Evolutionary conservation across 2,113 vertebrate species (phyloP), one percentile per base, ranked within the genome.

Genomic region (Azemiops feae): DNA sequence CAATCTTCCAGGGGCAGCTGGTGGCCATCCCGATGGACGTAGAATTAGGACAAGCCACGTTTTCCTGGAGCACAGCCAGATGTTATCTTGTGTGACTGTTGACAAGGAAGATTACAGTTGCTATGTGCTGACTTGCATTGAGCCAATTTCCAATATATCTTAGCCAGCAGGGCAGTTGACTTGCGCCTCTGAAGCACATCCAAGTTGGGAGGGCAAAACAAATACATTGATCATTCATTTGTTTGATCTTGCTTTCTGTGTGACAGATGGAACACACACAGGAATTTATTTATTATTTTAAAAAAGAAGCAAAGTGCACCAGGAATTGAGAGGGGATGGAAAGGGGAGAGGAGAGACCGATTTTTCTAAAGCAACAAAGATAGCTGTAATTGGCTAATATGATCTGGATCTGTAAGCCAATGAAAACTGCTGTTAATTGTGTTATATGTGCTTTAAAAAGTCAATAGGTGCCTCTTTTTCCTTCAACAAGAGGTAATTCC

Each of bases 1-100:
- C 92, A 89, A 91, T 27, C 0, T 91, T 87, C 92, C 85, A 57
- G 89, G 88, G 92, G 93, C 89, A 5, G 91, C 92, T 9, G 86
- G 60, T 14, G 9, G 3, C 81, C 0, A 1, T 58, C 53, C 14
- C 8, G 12, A 10, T 22, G 25, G 53, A 54, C 11, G 9, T 92
- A 34, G 34, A 11, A 3, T 1, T 0, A 45, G 86, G 74, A 64
- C 27, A 16, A 45, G 60, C 52, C 85, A 93, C 92, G 30, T 23
- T 2, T 18, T 39, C n/a, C 0, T 69, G 45, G 58, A 25, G 12
- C 20, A 20, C 23, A 25, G 53, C 39, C 74, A 45, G 27, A 30
- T 89, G 69, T 45, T 43, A 53, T 30, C 22, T 39, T 30, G 25
- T 47, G 86, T 47, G 30, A 57, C 45, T 86, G 85, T 9, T 91